Evolutionary conservation across 2,797 vertebrate species (phyloP), one percentile per base, ranked within the genome.

Genomic region (Stomatorhinus walkeri): DNA sequence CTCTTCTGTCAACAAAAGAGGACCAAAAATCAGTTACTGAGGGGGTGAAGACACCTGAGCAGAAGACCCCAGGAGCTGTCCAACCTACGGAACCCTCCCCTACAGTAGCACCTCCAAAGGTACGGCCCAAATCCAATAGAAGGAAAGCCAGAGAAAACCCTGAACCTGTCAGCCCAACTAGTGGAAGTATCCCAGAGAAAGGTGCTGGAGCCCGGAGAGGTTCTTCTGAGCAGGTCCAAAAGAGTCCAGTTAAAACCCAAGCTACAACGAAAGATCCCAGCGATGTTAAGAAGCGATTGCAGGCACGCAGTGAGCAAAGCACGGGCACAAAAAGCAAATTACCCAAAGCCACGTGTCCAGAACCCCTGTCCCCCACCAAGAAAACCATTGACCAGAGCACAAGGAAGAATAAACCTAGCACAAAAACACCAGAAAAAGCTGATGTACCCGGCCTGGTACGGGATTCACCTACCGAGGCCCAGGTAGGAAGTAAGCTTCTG

Each of bases 401-500:
- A 84, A 94, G 87, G 90, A 95, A 89, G 5, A 61, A 43, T 10
- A 89, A 87, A 87, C 76, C 72, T 4, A 64, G 40, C 43, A 92
- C 90, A 85, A 90, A 52, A 9, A 90, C 92, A 83, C 88, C 89
- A 2, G 92, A 92, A 46, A 83, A 43, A 14, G 89, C 32, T 56
- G 90, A 87, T 68, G 56, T 49, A 59, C 83, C 90, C 46, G 92
- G 91, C 89, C 91, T 93, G 1, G 89, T 52, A 59, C 93, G 90
- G 89, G 90, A 90, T n/a, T 90, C 89, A 64, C 88, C 89, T 19
- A 90, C 92, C 90, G 14, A 90, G 32, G 92, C 91, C 91, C 90
- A 91, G 90, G 88, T 92, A 93, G 95, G 93, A 92, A 93, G 87
- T 64, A 87, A 90, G 28, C 79, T 91, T 46, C 89, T 91, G 51